phyloP scores from a whole-genome alignment of 2,888 invertebrate species.

The Cryptus armator region DNA sequence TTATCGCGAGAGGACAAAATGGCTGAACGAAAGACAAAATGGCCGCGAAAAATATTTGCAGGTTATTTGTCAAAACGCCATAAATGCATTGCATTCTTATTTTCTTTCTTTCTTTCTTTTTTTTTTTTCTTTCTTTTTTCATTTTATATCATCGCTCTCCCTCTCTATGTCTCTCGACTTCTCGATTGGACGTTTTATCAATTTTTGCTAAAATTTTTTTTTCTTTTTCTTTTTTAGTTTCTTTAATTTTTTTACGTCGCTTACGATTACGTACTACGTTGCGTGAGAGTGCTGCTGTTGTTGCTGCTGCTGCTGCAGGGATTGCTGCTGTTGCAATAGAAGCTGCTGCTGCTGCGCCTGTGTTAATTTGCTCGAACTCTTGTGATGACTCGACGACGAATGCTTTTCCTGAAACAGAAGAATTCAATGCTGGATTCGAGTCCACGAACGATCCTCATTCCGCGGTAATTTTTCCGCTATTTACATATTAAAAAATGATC shows the following conservation, averaged over 20 bases:
- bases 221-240: conserved; percentile 40
- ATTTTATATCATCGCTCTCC: conserved; percentile 29
- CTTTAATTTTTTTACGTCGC: conserved; percentile 53
- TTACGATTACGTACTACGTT: conserved; percentile 76
- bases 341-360: conserved; percentile 77
- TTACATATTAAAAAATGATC: background rate
- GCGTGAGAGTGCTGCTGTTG: conserved; percentile 74
- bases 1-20: conserved; percentile 19
- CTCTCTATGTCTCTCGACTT: conserved; percentile 11
- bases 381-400: conserved; percentile 81
- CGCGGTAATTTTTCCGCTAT: background rate
- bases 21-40: conserved; percentile 41
- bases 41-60: conserved; percentile 48
- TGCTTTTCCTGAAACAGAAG: conserved; percentile 82
- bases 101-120: conserved; percentile 2
- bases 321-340: conserved; percentile 63
- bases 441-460: conserved; percentile 12
- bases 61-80: conserved; percentile 32
- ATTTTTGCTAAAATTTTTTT: conserved; percentile 35
- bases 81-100: conserved; percentile 23
- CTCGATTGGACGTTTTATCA: conserved; percentile 62
- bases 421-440: conserved; percentile 64
- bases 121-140: background rate
- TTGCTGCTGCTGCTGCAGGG: conserved; percentile 75
- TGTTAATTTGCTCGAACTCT: conserved; percentile 80